Conservation (phyloP, 2,797 vertebrate species). For the Manis javanica region DNA sequence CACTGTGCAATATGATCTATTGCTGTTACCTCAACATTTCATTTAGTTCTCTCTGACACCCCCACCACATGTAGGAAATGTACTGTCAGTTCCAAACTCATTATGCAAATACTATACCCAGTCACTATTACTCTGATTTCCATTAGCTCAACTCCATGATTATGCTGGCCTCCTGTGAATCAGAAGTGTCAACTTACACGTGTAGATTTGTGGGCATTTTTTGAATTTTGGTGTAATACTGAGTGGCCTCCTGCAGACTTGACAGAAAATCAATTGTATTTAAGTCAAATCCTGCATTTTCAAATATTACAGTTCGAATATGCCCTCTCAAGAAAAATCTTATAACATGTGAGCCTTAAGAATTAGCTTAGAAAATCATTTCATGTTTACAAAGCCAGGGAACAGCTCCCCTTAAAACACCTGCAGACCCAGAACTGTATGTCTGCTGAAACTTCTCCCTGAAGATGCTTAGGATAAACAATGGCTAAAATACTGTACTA, state of each 20-base stretch:
- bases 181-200: constrained; percentile 63
- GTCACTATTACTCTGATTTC: constrained; percentile 56
- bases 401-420: neutral
- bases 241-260: constrained; percentile 42
- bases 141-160: constrained; percentile 52
- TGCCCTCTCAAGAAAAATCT: constrained; percentile 31
- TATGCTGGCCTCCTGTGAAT: constrained; percentile 50
- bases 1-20: constrained; percentile 40
- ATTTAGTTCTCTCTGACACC: constrained; percentile 47
- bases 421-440: neutral
- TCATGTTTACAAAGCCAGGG: neutral
- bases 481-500: neutral
- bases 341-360: neutral
- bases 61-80: neutral
- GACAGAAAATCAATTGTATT: constrained; percentile 64
- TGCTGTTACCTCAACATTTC: constrained; percentile 56
- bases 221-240: neutral
- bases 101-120: constrained; percentile 72
- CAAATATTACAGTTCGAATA: constrained; percentile 53
- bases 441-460: neutral
- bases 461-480: constrained; percentile 17
- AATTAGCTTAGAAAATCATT: constrained; percentile 49
- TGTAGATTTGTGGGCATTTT: constrained; percentile 35
- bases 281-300: constrained; percentile 59
- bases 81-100: constrained; percentile 58